Conservation (phyloP, 2,888 invertebrate genomes). For the Ochropacha duplaris region DNA sequence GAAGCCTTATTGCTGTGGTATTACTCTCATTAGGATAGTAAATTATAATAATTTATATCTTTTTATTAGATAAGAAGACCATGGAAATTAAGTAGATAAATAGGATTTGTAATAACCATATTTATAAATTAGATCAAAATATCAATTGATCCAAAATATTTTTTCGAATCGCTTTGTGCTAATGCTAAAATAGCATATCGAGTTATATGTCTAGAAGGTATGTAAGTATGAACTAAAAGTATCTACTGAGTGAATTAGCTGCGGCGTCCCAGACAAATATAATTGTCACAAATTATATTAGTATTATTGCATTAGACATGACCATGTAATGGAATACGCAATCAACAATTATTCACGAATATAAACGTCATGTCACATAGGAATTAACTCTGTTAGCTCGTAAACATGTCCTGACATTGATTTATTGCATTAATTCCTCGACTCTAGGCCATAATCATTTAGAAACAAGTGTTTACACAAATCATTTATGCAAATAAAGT, state of each 20-base stretch:
- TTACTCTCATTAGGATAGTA: neutral
- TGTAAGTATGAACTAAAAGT: too few relatives aligned
- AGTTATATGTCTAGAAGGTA: too few relatives aligned
- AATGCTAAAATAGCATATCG: too few relatives aligned
- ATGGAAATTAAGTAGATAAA: too few relatives aligned
- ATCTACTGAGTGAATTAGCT: neutral
- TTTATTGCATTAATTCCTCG: conserved; percentile 76
- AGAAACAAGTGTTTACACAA: conserved; percentile 64
- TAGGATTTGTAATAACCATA: too few relatives aligned
- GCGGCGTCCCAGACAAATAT: conserved; percentile 21
- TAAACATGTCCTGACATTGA: conserved; percentile 80
- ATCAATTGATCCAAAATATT: too few relatives aligned
- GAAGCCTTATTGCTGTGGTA: neutral
- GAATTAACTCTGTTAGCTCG: conserved; percentile 82
- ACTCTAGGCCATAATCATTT: conserved; percentile 63
- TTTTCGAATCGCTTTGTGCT: too few relatives aligned
- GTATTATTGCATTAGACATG: conserved; percentile 38
- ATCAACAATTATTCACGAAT: conserved; percentile 80
- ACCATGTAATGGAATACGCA: conserved; percentile 42
- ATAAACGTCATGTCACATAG: conserved; percentile 79
- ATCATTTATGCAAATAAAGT: conserved; percentile 42
- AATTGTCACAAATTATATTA: conserved; percentile 33
- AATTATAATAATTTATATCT: neutral
- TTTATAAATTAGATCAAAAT: too few relatives aligned
- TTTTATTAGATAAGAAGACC: neutral